These are phyloP conservation scores for Drosophila anceps DNA, from an alignment of 2,888 invertebrate genomes.

Conservation along the genomic window DNA sequence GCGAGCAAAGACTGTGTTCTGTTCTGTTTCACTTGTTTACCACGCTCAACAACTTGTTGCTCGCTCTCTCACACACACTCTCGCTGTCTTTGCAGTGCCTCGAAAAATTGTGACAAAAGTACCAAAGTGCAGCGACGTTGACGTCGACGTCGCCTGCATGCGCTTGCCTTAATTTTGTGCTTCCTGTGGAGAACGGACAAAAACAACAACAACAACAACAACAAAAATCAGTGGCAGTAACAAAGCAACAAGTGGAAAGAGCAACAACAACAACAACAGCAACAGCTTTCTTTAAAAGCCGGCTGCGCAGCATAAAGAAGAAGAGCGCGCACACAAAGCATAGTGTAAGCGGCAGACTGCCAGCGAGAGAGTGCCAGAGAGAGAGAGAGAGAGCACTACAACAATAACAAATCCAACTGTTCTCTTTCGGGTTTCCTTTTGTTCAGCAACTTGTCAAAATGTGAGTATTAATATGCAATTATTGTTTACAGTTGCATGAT, in stretches of 20 bases:
- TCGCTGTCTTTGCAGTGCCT: conserved; percentile 31
- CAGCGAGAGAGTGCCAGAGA: background rate
- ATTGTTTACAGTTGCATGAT: conserved; percentile 64
- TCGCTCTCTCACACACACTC: conserved; percentile 24
- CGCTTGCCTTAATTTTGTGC: conserved; percentile 70
- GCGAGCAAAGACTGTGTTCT: conserved; percentile 11
- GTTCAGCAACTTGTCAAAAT: conserved; percentile 55
- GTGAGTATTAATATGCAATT: conserved; percentile 75
- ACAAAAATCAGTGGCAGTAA: conserved; percentile 37
- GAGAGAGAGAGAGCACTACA: conserved; percentile 4
- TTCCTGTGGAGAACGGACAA: conserved; percentile 65
- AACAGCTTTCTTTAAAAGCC: conserved; percentile 54
- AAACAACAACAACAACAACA: conserved; percentile 45
- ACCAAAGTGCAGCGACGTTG: conserved; percentile 65
- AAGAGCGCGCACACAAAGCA: conserved; percentile 30
- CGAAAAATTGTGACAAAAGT: conserved; percentile 58
- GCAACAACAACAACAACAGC: conserved; percentile 28
- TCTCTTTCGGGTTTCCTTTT: conserved; percentile 23
- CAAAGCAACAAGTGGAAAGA: conserved; percentile 53
- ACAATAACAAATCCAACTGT: conserved; percentile 11
- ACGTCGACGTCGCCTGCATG: conserved; percentile 64
- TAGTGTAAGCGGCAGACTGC: conserved; percentile 10
- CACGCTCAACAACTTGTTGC: conserved; percentile 47
- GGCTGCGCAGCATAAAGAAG: conserved; percentile 46
- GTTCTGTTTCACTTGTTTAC: conserved; percentile 52